phyloP scores from a whole-genome alignment of 1,140 invertebrate genomes.

The Mactra quadrangularis region DNA sequence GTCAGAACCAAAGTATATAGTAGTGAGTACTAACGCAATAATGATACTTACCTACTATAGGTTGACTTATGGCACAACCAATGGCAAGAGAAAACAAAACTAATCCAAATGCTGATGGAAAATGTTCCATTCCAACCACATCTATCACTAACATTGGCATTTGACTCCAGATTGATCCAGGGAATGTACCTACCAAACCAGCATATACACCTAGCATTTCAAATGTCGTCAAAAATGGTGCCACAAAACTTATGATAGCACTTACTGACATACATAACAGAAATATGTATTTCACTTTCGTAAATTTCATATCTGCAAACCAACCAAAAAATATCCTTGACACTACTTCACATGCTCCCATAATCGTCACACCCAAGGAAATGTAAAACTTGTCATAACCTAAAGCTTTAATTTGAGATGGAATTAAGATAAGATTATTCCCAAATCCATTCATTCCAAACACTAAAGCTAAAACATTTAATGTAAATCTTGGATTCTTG shows the following conservation, averaged over 20 bases:
- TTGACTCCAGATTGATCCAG: slow-evolving; percentile 47
- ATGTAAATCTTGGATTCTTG: slow-evolving; percentile 35
- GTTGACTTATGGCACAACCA: slow-evolving; percentile 35
- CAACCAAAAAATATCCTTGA: slow-evolving; percentile 46
- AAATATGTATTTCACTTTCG: slow-evolving; percentile 40
- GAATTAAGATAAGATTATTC: slow-evolving; percentile 48
- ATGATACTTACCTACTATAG: slow-evolving; percentile 43
- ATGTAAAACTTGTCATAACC: slow-evolving; percentile 27
- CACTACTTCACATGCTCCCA: slow-evolving; percentile 39
- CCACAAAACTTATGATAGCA: slow-evolving; percentile 11
- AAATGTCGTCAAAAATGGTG: slow-evolving; percentile 43
- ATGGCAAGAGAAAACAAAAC: slow-evolving; percentile 33
- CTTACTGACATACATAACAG: slow-evolving; percentile 32
- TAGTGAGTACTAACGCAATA: too few species aligned
- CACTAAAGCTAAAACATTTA: slow-evolving; percentile 39
- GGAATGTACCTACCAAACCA: slow-evolving; percentile 35
- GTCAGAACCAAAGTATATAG: too few species aligned
- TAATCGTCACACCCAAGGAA: slow-evolving; percentile 27
- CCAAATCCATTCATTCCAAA: slow-evolving; percentile 51
- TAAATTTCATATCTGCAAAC: slow-evolving; percentile 30
- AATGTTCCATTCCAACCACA: slow-evolving; percentile 43
- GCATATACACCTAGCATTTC: slow-evolving; percentile 26
- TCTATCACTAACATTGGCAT: slow-evolving; percentile 38
- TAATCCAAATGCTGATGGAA: slow-evolving; percentile 38
- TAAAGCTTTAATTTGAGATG: slow-evolving; percentile 35